phyloP scores from a whole-genome alignment of 2,888 invertebrate genomes.

The Lithophane socia region DNA sequence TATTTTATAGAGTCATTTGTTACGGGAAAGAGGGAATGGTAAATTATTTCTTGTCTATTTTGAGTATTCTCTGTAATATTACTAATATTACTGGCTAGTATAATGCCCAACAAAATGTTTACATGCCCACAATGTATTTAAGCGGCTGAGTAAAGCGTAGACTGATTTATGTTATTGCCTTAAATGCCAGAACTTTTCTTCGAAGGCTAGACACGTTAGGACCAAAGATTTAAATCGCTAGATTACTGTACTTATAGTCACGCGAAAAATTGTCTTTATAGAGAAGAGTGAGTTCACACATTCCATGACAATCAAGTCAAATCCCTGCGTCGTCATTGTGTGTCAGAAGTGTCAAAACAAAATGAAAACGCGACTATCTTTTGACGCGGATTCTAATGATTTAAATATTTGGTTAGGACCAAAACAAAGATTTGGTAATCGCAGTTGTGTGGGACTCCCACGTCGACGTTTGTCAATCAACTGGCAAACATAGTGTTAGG shows the following conservation, averaged over 20 bases:
- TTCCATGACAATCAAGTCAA: neutral
- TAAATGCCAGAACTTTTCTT: conserved; percentile 9
- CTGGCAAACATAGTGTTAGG: neutral
- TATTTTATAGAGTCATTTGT: conserved; percentile 70
- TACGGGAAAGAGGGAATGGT: conserved; percentile 56
- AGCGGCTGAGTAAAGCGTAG: conserved; percentile 24
- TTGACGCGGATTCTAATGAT: neutral
- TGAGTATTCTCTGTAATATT: conserved; percentile 40
- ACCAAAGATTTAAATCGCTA: neutral
- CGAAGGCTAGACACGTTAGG: neutral
- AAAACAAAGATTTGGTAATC: neutral
- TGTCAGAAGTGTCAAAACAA: neutral
- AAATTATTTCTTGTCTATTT: conserved; percentile 59
- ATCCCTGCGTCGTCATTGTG: neutral
- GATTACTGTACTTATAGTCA: neutral
- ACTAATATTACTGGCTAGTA: conserved; percentile 34
- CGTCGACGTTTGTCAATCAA: conserved; percentile 1
- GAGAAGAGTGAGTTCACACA: neutral
- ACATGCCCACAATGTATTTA: conserved; percentile 25
- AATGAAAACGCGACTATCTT: neutral
- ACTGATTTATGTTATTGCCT: conserved; percentile 50
- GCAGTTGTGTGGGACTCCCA: neutral
- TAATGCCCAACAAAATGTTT: conserved; percentile 41
- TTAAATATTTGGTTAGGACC: neutral
- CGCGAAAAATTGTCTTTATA: neutral